phyloP scores from a whole-genome alignment of 2,797 vertebrate genomes.

The Urosaurus nigricauda region DNA sequence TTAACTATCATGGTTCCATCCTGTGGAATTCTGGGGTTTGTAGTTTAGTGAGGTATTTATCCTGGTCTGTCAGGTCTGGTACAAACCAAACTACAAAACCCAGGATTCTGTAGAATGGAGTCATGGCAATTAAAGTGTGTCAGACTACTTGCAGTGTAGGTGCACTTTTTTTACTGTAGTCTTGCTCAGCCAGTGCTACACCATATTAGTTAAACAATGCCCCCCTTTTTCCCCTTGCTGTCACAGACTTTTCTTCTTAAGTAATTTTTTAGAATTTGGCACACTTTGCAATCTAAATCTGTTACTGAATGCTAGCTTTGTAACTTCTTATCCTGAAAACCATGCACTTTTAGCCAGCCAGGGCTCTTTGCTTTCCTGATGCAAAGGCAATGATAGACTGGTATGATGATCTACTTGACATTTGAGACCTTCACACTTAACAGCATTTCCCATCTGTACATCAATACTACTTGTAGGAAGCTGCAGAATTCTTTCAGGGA shows the following conservation, averaged over 20 bases:
- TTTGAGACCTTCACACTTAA: background rate
- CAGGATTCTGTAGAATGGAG: too few relatives aligned
- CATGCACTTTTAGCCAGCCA: background rate
- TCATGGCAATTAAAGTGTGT: too few relatives aligned
- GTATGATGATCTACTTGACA: background rate
- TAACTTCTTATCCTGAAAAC: background rate
- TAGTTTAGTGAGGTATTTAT: too few relatives aligned
- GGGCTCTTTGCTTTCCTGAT: background rate
- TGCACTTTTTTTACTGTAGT: background rate
- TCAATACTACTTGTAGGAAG: background rate
- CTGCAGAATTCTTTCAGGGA: background rate
- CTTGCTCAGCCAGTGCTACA: background rate
- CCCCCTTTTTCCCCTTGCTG: background rate
- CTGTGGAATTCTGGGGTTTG: too few relatives aligned
- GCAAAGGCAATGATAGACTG: background rate
- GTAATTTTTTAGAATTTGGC: background rate
- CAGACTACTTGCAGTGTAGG: too few relatives aligned
- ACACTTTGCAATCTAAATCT: background rate
- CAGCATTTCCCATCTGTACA: background rate
- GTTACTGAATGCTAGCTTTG: background rate
- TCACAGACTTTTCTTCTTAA: background rate
- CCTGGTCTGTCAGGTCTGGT: too few relatives aligned
- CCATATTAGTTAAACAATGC: background rate
- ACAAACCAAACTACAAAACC: too few relatives aligned
- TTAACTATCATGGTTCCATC: too few relatives aligned